phyloP scores from a whole-genome alignment of 2,113 vertebrate species.

The Phrynocephalus versicolor region DNA sequence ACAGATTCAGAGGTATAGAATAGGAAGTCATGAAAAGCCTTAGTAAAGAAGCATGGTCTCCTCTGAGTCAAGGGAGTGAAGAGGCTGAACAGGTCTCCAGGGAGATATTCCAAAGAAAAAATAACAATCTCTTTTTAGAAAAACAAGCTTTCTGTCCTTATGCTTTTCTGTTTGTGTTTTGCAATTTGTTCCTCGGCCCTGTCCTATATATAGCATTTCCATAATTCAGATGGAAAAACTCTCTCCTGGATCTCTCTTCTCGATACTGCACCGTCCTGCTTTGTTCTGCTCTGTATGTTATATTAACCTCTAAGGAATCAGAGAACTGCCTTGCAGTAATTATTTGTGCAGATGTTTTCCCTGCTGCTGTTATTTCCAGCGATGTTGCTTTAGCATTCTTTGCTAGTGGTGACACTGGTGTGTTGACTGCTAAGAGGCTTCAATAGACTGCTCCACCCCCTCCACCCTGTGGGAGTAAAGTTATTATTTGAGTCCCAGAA shows the following conservation, averaged over 20 bases:
- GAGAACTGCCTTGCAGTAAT: constrained; percentile 13
- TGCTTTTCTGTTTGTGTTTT: neutral
- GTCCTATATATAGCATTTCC: neutral
- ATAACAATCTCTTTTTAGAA: neutral
- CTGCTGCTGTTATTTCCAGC: constrained; percentile 37
- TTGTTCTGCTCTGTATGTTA: constrained; percentile 2
- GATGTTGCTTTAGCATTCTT: constrained; percentile 25
- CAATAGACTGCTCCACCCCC: neutral
- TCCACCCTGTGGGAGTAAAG: neutral
- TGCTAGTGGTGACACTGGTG: constrained; percentile 8
- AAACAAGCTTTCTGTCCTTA: neutral
- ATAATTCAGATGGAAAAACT: neutral
- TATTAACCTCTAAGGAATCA: constrained; percentile 31
- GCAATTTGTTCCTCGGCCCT: neutral
- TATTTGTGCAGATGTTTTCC: constrained; percentile 26
- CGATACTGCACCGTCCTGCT: neutral
- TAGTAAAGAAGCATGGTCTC: neutral
- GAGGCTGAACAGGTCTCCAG: neutral
- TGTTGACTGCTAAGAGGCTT: neutral
- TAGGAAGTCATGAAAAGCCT: neutral
- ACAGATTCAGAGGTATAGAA: neutral
- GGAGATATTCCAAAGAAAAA: neutral
- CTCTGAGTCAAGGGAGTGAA: neutral
- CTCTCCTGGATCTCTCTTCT: neutral
- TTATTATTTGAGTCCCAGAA: neutral